Base-by-base conservation (phyloP, 2,113 vertebrate species). In the Pantherophis guttatus region DNA sequence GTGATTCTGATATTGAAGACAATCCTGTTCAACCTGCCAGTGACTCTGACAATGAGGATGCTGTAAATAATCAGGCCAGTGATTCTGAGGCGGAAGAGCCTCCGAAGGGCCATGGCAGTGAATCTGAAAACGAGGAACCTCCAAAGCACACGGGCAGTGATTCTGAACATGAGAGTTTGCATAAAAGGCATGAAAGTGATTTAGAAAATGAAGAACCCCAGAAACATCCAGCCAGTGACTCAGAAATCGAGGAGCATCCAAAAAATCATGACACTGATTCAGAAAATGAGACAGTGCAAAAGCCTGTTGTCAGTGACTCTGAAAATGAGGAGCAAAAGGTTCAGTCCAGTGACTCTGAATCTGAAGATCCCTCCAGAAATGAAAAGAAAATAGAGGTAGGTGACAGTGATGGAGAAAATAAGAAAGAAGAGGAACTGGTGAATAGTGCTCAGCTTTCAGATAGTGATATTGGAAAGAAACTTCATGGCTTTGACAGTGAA, bases 41-140 rank as follows among this genome's bases (percentile, higher is more conserved):
- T 96, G 97, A 97, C 95, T 98, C 97, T 91, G 97, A 98, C 89
- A 97, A 97, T 53, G 97, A 98, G 87, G 97, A 97, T 91, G 94
- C 94, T 87, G 93, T 96, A 95, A 97, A 97, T 94, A 97, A 96
- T 90, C 97, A 95, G 91, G 98, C 91, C 0, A 98, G 98, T 97
- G 98, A 98, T 94, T 98, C 97, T 94, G 98, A 98, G 89, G 97
- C 97, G 86, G 98, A 97, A 94, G 98, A 97, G 24, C 96, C 97
- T 93, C 96, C 95, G 2, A 96, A 97, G 75, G 97, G 96, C 3
- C 96, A 95, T 1, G 98, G 97, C 53, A 98, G 98, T 90, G 98
- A 98, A 88, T 98, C 98, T 90, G 98, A 98, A 89, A 97, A 96
- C 33, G 98, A 98, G 86, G 97, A 95, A 23, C 92, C 24, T 0